Conservation (phyloP, 2,888 invertebrate genomes). For the Nemotelus nigrinus region DNA sequence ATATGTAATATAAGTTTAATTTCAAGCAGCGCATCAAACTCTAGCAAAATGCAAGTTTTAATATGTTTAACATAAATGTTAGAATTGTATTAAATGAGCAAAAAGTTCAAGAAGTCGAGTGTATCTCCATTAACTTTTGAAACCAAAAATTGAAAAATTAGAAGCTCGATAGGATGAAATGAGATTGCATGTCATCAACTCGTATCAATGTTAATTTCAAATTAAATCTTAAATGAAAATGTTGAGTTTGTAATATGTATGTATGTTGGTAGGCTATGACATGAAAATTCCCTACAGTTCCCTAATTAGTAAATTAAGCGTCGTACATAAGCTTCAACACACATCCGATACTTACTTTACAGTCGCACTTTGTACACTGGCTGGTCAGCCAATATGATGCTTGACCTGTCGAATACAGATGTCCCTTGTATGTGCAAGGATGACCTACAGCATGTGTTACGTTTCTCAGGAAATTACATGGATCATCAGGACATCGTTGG, state of each 20-base stretch:
- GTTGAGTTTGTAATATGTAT: no score
- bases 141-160: constrained; percentile 20
- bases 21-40: constrained; percentile 45
- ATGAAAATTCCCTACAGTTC: constrained; percentile 11
- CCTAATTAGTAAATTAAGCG: constrained; percentile 29
- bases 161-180: constrained; percentile 21
- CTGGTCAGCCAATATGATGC: constrained; percentile 71
- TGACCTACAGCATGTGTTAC: constrained; percentile 59
- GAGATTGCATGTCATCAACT: neutral
- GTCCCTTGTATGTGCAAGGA: constrained; percentile 72
- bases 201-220: no score
- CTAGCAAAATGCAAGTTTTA: constrained; percentile 44
- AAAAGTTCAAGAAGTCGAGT: constrained; percentile 3
- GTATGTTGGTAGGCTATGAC: neutral
- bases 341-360: constrained; percentile 70
- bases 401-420: constrained; percentile 70
- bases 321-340: constrained; percentile 19
- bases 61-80: constrained; percentile 5
- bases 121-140: constrained; percentile 9
- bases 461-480: constrained; percentile 58
- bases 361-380: constrained; percentile 77
- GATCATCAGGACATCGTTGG: constrained; percentile 76
- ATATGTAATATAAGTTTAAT: constrained; percentile 32
- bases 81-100: neutral
- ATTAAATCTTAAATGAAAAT: no score